Percentiles rank a stretch among this genome's conserved stretches.
Evolutionary conservation across 1,140 invertebrate species (phyloP).

Genomic region (Colletes latitarsis): DNA sequence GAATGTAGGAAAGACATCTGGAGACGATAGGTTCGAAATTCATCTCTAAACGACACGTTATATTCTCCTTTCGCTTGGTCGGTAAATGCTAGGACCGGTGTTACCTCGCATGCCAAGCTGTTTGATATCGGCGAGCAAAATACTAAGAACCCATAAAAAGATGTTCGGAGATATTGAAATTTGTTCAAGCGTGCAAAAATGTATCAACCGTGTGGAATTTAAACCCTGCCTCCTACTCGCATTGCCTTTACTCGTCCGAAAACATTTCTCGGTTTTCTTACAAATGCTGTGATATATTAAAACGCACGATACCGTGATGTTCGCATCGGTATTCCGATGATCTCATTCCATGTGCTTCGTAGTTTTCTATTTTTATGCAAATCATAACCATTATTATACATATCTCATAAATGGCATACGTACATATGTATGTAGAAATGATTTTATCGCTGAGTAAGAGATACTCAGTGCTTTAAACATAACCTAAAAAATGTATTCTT

Average conservation of each 20-base stretch:
- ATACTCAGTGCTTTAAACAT: too few species aligned
- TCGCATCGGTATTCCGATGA: slow-evolving; percentile 14
- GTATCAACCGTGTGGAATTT: slow-evolving; percentile 49
- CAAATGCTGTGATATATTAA: slow-evolving; percentile 43
- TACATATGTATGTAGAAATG: background rate
- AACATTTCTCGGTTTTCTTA: slow-evolving; percentile 47
- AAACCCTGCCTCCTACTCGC: slow-evolving; percentile 23
- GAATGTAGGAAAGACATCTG: slow-evolving; percentile 41
- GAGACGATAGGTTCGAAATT: slow-evolving; percentile 38
- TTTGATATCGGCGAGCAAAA: slow-evolving; percentile 45
- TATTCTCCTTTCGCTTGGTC: slow-evolving; percentile 44
- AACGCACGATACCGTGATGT: slow-evolving; percentile 25
- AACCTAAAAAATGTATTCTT: too few species aligned
- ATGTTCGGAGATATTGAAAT: slow-evolving; percentile 49
- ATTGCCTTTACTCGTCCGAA: slow-evolving; percentile 34
- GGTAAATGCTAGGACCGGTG: slow-evolving; percentile 40
- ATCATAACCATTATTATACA: background rate
- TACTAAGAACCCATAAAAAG: slow-evolving; percentile 8
- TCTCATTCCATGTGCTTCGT: background rate
- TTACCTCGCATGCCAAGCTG: slow-evolving; percentile 44
- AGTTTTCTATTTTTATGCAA: background rate
- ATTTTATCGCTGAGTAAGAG: background rate
- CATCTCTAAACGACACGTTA: slow-evolving; percentile 30
- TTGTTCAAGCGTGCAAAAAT: slow-evolving; percentile 45
- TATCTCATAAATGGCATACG: background rate